phyloP scores from a whole-genome alignment of 1,140 invertebrate species.

The Oedothorax gibbosus region DNA sequence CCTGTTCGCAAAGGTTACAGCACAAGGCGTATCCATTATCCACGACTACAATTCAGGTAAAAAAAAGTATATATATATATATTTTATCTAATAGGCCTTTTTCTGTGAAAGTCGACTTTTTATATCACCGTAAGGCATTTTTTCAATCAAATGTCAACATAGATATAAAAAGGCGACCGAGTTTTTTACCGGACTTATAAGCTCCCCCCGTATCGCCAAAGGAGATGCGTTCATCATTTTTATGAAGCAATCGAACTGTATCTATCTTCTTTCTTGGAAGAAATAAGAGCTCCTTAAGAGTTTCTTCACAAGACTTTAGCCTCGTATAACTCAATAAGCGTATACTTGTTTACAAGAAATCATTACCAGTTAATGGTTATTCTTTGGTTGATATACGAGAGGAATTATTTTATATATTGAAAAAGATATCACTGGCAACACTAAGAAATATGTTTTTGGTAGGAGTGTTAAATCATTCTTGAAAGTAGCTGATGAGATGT shows the following conservation, averaged over 20 bases:
- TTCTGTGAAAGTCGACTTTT: constrained; percentile 22
- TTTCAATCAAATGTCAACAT: constrained; percentile 56
- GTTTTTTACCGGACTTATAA: constrained; percentile 16
- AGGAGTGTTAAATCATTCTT: too few relatives aligned
- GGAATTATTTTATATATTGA: neutral
- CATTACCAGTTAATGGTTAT: constrained; percentile 21
- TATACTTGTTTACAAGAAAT: constrained; percentile 24
- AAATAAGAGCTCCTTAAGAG: constrained; percentile 24
- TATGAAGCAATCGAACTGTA: constrained; percentile 31
- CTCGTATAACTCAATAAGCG: constrained; percentile 30
- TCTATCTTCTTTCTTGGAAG: constrained; percentile 21
- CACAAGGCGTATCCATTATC: constrained; percentile 21
- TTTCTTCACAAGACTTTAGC: neutral
- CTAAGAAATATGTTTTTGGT: neutral
- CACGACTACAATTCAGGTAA: constrained; percentile 54
- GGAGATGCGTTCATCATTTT: constrained; percentile 53
- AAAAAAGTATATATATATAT: constrained; percentile 13
- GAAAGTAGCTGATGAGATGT: too few relatives aligned
- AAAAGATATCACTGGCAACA: neutral
- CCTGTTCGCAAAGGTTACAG: constrained; percentile 21
- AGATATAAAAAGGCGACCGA: constrained; percentile 15
- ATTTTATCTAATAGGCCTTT: constrained; percentile 35
- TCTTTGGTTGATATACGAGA: neutral
- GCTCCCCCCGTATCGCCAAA: constrained; percentile 26
- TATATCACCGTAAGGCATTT: constrained; percentile 46